These are phyloP conservation scores for Microcaecilia unicolor DNA, from an alignment of 2,797 vertebrate genomes.

Conservation along the genomic window DNA sequence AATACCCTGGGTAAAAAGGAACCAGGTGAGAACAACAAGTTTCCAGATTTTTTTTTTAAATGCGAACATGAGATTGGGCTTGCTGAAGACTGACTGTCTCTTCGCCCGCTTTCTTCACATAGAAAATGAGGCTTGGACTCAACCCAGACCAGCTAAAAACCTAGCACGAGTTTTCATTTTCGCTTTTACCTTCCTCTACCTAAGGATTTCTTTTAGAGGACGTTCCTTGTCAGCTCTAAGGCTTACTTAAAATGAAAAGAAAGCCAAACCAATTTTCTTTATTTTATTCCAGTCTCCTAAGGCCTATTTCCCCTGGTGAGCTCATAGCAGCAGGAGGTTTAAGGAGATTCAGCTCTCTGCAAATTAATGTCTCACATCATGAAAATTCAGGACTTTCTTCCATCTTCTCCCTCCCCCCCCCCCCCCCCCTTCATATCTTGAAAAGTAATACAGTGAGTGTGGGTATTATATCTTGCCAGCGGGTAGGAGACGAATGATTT, in stretches of 20 bases:
- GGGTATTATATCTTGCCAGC: constrained; percentile 80
- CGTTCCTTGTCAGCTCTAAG: constrained; percentile 71
- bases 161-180: too few species aligned
- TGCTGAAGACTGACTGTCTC: too few species aligned
- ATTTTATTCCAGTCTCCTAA: constrained; percentile 75
- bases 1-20: too few species aligned
- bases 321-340: constrained; percentile 73
- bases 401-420: too few species aligned
- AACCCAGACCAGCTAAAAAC: too few species aligned
- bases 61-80: constrained; percentile 9
- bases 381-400: constrained; percentile 71
- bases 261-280: constrained; percentile 77
- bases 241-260: constrained; percentile 78
- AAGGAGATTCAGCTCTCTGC: constrained; percentile 75
- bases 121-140: too few species aligned
- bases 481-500: constrained; percentile 81
- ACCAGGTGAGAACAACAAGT: background rate
- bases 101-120: too few species aligned
- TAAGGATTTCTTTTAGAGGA: constrained; percentile 53
- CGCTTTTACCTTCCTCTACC: too few species aligned
- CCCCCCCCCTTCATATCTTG: too few species aligned
- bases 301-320: constrained; percentile 71
- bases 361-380: constrained; percentile 80
- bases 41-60: constrained; percentile 6
- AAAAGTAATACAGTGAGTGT: constrained; percentile 76